These are phyloP conservation scores for Drosophila kikkawai DNA, from an alignment of 1,140 invertebrate species.

Conservation along the genomic window DNA sequence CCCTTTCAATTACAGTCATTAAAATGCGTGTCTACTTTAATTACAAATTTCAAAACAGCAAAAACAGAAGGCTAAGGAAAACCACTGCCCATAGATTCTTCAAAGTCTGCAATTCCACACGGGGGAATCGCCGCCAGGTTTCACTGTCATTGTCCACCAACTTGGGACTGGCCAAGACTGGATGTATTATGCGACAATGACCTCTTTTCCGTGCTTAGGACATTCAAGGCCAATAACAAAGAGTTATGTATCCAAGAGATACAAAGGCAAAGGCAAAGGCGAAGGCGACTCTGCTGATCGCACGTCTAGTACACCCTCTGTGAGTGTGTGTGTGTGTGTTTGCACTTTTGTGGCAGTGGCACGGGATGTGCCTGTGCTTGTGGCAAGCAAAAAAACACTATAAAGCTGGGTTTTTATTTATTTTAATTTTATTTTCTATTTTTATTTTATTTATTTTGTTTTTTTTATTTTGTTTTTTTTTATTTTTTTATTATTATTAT, in stretches of 20 bases:
- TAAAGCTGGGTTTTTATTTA: no score
- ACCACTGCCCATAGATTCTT: constrained; percentile 3
- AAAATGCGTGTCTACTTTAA: constrained; percentile 63
- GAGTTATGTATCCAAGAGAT: constrained; percentile 69
- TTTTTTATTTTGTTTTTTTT: no score
- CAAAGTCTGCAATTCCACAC: not conserved
- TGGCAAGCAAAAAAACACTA: constrained; percentile 36
- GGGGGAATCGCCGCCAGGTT: constrained; percentile 8
- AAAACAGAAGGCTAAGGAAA: constrained; percentile 6
- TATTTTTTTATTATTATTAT: no score
- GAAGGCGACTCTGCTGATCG: constrained; percentile 11
- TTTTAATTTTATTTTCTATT: no score
- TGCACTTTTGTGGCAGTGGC: constrained; percentile 14
- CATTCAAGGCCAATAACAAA: constrained; percentile 70
- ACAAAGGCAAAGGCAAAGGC: constrained; percentile 34
- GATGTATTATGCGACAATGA: constrained; percentile 67
- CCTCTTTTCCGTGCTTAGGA: constrained; percentile 70
- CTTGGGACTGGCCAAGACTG: constrained; percentile 21
- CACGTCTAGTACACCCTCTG: constrained; percentile 26
- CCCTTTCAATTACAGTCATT: constrained; percentile 62
- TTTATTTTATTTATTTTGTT: no score
- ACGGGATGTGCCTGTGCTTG: constrained; percentile 24
- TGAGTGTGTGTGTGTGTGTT: constrained; percentile 1
- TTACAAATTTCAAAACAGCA: constrained; percentile 50
- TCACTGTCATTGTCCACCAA: constrained; percentile 34